A percentile compares a stretch with the other conserved stretches of the same genome.
These are phyloP conservation scores for Rhodinocichla rosea DNA, from an alignment of 2,113 vertebrate species.

Conservation along the genomic window DNA sequence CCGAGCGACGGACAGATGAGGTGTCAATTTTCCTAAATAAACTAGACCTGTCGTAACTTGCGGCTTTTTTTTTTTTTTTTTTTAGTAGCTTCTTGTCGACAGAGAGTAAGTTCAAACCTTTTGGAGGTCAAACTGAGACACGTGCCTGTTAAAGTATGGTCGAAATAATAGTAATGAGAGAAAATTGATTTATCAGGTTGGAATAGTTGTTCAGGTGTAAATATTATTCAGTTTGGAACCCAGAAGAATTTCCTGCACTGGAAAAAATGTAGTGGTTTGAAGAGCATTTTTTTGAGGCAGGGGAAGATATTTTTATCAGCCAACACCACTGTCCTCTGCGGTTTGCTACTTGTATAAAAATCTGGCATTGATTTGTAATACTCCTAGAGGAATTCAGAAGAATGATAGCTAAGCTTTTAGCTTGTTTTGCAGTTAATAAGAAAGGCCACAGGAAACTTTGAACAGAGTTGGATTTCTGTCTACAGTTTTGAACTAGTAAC, in stretches of 20 bases:
- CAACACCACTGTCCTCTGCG: conserved; percentile 66
- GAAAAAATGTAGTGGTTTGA: conserved; percentile 59
- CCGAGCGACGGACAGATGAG: accelerated
- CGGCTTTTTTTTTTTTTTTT: neutral
- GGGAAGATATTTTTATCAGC: conserved; percentile 70
- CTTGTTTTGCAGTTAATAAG: conserved; percentile 38
- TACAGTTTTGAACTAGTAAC: conserved; percentile 8
- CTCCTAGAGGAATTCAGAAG: conserved; percentile 72
- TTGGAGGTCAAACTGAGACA: neutral
- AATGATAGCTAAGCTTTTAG: conserved; percentile 70
- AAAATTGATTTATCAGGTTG: neutral
- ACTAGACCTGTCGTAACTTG: neutral
- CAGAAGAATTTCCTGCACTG: conserved; percentile 43
- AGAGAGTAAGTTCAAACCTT: neutral
- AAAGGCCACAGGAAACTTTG: conserved; percentile 43
- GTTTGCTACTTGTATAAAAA: conserved; percentile 71
- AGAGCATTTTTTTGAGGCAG: conserved; percentile 45
- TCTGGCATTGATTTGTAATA: conserved; percentile 76
- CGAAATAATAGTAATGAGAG: neutral
- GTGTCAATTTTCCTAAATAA: neutral
- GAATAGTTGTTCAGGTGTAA: conserved; percentile 39
- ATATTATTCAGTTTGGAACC: neutral
- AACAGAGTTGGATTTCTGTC: conserved; percentile 7
- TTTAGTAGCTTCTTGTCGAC: neutral
- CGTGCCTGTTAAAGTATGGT: neutral